phyloP scores from a whole-genome alignment of 2,888 invertebrate genomes.

The Alcis repandata region DNA sequence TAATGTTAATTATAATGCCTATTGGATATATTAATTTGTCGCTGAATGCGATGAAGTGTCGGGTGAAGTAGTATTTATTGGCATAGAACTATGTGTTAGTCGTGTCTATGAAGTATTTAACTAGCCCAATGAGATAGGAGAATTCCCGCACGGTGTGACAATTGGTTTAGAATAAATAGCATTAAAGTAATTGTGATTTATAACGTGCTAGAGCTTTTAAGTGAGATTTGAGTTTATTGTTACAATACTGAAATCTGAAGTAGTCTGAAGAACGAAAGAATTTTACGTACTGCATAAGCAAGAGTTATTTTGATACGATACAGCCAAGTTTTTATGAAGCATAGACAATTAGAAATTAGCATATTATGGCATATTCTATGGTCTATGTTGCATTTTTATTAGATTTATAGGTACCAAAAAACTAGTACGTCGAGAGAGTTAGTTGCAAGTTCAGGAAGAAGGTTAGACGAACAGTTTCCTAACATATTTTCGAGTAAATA shows the following conservation, averaged over 20 bases:
- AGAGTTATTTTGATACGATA: conserved; percentile 23
- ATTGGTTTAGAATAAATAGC: not conserved
- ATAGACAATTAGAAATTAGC: not conserved
- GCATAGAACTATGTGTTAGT: conserved; percentile 17
- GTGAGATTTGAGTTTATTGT: not conserved
- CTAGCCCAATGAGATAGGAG: conserved; percentile 4
- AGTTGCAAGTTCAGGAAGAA: not conserved
- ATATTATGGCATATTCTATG: not conserved
- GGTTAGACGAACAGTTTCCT: not conserved
- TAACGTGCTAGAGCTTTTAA: too few species aligned
- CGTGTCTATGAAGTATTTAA: conserved; percentile 6
- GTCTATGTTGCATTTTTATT: not conserved
- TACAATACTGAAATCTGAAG: not conserved
- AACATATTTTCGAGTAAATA: not conserved
- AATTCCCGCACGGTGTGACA: not conserved
- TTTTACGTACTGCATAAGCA: conserved; percentile 15
- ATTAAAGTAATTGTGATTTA: too few species aligned
- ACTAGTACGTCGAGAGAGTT: conserved; percentile 12
- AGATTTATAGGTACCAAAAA: conserved; percentile 7
- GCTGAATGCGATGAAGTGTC: conserved; percentile 6
- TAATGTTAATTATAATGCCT: conserved; percentile 22
- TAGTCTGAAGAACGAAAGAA: conserved; percentile 26
- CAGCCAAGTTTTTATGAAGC: not conserved
- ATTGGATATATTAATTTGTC: conserved; percentile 8
- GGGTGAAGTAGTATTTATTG: conserved; percentile 4